A percentile compares a stretch with the other conserved stretches of the same genome.
These are phyloP conservation scores for rabbit (Oryctolagus cuniculus) DNA, from an alignment of 2,113 vertebrate species.

Conservation along the genomic window DNA sequence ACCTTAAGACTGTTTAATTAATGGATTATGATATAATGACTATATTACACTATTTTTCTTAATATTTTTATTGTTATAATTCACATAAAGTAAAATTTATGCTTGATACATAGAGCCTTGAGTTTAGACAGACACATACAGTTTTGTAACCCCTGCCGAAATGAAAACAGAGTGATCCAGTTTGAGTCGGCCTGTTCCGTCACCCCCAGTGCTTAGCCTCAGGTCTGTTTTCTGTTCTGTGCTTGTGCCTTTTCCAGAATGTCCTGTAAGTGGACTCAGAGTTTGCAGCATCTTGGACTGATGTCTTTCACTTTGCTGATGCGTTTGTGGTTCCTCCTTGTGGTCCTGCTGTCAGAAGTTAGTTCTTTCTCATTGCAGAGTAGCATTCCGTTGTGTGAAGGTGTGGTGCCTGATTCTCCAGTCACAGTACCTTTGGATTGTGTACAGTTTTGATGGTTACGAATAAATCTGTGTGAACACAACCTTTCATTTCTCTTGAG, in stretches of 20 bases:
- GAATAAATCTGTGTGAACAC: not conserved
- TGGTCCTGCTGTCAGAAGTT: not conserved
- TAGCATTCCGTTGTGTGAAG: not conserved
- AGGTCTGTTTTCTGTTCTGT: not conserved
- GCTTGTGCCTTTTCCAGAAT: not conserved
- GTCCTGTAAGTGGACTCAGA: not conserved
- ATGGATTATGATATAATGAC: not conserved
- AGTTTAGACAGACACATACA: constrained; percentile 22
- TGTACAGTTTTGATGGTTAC: constrained; percentile 39
- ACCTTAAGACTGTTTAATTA: not conserved
- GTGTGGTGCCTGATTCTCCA: not conserved
- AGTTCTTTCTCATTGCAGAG: not conserved
- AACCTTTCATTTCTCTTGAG: constrained; percentile 5
- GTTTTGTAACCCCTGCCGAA: not conserved
- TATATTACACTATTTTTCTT: constrained; percentile 48
- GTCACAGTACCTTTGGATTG: not conserved
- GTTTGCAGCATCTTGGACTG: not conserved
- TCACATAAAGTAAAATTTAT: not conserved
- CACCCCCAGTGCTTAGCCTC: not conserved
- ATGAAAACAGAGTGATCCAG: not conserved
- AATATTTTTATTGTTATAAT: not conserved
- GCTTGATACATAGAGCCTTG: not conserved
- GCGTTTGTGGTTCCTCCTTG: not conserved
- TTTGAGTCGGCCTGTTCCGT: not conserved
- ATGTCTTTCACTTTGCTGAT: not conserved